A percentile compares a stretch with the other conserved stretches of the same genome.
phyloP scores from a whole-genome alignment of 2,113 vertebrate genomes.

The Melanerpes formicivorus region DNA sequence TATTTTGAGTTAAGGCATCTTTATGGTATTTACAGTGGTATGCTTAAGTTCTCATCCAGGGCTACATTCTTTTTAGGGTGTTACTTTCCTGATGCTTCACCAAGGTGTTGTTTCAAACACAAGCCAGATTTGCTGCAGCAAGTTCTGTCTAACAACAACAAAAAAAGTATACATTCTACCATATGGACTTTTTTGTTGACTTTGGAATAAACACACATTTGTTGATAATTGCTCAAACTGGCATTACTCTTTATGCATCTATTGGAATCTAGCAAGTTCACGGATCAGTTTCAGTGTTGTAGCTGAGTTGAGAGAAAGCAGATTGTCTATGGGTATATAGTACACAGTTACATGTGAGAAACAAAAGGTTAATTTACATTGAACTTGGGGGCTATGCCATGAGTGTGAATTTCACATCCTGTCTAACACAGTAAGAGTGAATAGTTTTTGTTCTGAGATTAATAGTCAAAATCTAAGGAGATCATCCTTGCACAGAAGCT shows the following conservation, averaged over 20 bases:
- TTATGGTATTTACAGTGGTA: neutral
- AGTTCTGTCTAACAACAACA: neutral
- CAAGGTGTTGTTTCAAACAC: neutral
- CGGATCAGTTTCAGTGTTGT: neutral
- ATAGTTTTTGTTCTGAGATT: neutral
- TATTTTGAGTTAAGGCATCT: neutral
- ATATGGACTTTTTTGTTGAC: constrained; percentile 51
- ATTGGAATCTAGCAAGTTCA: neutral
- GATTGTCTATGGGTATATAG: neutral
- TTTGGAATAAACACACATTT: constrained; percentile 57
- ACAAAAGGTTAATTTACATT: neutral
- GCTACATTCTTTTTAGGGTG: neutral
- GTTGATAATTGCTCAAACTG: constrained; percentile 49
- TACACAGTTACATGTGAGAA: neutral
- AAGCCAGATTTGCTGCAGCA: neutral
- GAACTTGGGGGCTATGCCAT: neutral
- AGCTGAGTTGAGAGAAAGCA: neutral
- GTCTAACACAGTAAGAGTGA: neutral
- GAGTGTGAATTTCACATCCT: neutral
- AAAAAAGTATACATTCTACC: neutral
- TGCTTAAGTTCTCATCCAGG: neutral
- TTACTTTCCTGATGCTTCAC: neutral
- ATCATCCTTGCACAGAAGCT: neutral
- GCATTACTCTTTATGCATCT: neutral
- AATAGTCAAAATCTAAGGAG: neutral